These are phyloP conservation scores for Patiria pectinifera DNA, from an alignment of 53 echinoderm and acorn worm species.

Conservation along the genomic window DNA sequence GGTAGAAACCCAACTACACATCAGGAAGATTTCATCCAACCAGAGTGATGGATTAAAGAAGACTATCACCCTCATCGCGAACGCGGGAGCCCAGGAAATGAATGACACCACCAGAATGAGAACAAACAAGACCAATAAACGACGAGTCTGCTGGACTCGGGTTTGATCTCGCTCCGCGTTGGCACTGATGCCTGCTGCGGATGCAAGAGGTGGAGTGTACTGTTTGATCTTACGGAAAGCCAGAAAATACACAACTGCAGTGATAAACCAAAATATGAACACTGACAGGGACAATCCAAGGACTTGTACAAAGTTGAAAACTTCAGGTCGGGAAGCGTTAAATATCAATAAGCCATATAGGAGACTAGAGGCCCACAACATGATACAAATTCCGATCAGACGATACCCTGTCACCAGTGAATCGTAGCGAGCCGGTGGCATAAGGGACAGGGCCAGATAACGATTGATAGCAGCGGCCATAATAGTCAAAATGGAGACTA, in stretches of 20 bases:
- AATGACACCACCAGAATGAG: background rate
- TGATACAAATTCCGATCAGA: background rate
- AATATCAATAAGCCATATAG: background rate
- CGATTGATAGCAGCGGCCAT: background rate
- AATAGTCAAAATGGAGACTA: background rate
- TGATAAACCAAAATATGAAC: background rate
- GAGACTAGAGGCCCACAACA: background rate
- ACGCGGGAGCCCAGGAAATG: background rate
- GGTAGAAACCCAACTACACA: background rate
- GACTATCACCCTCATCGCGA: background rate
- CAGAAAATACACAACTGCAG: background rate
- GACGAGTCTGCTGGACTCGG: background rate
- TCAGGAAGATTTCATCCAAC: background rate
- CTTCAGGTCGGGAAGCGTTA: background rate
- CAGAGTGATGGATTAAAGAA: background rate
- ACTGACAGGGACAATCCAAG: background rate
- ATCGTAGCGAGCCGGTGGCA: background rate
- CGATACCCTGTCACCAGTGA: background rate
- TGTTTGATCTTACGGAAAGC: background rate
- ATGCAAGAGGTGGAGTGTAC: background rate
- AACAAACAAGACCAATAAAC: background rate
- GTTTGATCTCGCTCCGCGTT: background rate
- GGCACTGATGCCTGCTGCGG: background rate
- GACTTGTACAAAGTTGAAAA: background rate
- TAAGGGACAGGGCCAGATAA: background rate